Evolutionary conservation across 2,113 vertebrate species (phyloP), one percentile per base, ranked within the genome.

Genomic region (Misgurnus mizolepis): DNA sequence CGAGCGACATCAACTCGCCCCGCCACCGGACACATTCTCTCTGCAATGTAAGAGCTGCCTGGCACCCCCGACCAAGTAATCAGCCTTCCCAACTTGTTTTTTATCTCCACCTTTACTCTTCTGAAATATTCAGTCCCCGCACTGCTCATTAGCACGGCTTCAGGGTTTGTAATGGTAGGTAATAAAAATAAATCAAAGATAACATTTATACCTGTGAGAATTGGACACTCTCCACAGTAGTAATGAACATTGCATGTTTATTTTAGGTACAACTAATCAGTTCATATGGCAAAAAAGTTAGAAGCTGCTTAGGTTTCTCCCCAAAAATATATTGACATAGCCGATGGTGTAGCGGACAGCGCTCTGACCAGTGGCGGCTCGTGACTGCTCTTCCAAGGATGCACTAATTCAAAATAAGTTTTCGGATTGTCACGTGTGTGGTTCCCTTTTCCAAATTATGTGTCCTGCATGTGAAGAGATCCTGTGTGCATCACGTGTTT

Each of bases 1-100:
- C 95, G 0, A 96, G 95, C 0, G 95, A 96, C 93, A 95, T 96
- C 93, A 96, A 95, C 92, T 96, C 95, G 0, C 95, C 95, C 0
- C 92, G 94, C 71, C 95, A 96, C 85, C 91, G 95, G 92, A 96
- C 95, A 0, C 95, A 96, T 89, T 96, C 95, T 4, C 95, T 96
- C 91, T 96, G 95, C 94, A 96, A 96, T 62, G 95, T 96, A 92
- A 96, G 95, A 89, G 89, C 86, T 81, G 78, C 82, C 76, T 83
- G 83, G 71, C 85, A 76, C 74, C 81, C 75, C 66, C 81, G 83
- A 80, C 70, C 83, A 85, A 86, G 85, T 88, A 84, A 87, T 84
- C 86, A 87, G 76, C 77, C 79, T 80, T 82, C 82, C 76, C 61
- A 73, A 81, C 66, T 70, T 81, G 67, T 73, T 66, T 67, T 76